Evolutionary conservation across 2,797 vertebrate species (phyloP).

Genomic region (Falco cherrug): DNA sequence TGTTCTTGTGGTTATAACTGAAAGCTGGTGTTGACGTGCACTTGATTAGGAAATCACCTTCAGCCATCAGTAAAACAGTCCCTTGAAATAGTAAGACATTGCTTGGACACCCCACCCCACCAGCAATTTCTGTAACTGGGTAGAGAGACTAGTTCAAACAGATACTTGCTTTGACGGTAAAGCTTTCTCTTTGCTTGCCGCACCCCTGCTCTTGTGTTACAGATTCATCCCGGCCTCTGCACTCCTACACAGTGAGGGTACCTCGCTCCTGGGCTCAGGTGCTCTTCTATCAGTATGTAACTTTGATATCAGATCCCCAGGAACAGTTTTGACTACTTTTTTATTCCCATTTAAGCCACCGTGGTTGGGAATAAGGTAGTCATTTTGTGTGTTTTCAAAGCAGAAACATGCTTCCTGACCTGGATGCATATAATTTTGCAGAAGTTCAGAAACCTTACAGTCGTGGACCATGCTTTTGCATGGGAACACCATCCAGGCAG

Average conservation of each 20-base stretch:
- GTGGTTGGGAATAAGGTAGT: not conserved
- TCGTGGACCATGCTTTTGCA: accelerated
- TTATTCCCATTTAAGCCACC: not conserved
- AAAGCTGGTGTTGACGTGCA: not conserved
- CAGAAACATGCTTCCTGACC: not conserved
- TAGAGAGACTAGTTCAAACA: conserved; percentile 4
- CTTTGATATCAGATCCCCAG: not conserved
- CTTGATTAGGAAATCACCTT: not conserved
- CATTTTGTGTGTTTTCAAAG: not conserved
- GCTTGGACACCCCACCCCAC: not conserved
- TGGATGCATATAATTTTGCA: not conserved
- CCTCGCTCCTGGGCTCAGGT: not conserved
- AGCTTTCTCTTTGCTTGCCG: not conserved
- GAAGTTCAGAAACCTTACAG: not conserved
- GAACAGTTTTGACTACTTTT: not conserved
- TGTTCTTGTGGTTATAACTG: conserved; percentile 8
- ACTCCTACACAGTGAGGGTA: not conserved
- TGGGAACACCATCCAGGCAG: not conserved
- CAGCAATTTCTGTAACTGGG: not conserved
- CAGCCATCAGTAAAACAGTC: not conserved
- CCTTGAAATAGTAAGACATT: not conserved
- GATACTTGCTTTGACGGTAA: not conserved
- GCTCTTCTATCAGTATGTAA: accelerated
- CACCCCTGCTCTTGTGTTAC: not conserved
- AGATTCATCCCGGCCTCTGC: not conserved